These are phyloP conservation scores for Allygus modestus DNA, from an alignment of 2,888 invertebrate genomes.

Conservation along the genomic window DNA sequence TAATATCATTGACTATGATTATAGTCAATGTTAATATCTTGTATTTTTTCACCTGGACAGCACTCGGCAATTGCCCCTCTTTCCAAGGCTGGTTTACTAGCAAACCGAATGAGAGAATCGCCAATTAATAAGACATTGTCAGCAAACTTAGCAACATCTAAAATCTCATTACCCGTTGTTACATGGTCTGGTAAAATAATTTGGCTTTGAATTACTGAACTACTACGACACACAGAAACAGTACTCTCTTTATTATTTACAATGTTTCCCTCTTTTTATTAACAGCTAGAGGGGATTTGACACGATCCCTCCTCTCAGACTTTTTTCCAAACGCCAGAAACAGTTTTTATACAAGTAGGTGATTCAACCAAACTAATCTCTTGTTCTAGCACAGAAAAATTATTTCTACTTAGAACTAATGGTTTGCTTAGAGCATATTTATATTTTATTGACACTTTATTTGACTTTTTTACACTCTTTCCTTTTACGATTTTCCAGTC, in stretches of 20 bases:
- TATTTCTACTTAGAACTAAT: neutral
- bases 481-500: neutral
- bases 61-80: neutral
- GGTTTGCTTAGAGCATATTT: neutral
- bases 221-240: neutral
- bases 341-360: constrained; percentile 3
- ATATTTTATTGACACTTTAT: neutral
- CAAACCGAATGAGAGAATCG: constrained; percentile 16
- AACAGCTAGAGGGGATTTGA: neutral
- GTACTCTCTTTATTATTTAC: neutral
- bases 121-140: constrained; percentile 5
- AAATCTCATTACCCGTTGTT: neutral
- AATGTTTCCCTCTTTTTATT: neutral
- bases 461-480: neutral
- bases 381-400: neutral
- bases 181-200: neutral
- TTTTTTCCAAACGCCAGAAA: constrained; percentile 8
- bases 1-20: too few relatives aligned
- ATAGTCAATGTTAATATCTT: too few relatives aligned
- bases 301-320: neutral
- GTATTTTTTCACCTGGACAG: neutral
- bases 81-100: neutral
- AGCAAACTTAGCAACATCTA: neutral
- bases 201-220: neutral
- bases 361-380: neutral